Percentiles rank a stretch among this genome's conserved stretches.
These are phyloP conservation scores for Tadarida brasiliensis DNA, from an alignment of 2,797 vertebrate genomes.

Conservation along the genomic window DNA sequence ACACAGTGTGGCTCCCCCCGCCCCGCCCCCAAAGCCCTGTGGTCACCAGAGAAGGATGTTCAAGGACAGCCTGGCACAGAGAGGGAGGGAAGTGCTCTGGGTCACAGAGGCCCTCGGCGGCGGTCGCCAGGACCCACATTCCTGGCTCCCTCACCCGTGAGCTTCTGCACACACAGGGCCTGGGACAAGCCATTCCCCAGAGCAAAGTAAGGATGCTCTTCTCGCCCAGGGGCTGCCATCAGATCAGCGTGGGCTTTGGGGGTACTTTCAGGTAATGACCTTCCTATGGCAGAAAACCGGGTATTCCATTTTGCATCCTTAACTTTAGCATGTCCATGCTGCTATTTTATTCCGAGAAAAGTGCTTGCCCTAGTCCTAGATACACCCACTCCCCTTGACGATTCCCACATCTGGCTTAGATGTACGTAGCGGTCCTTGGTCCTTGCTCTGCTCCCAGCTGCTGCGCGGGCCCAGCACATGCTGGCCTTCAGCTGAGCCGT, in stretches of 20 bases:
- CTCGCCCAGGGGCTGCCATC: not conserved
- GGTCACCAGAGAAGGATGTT: not conserved
- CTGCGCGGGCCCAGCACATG: not conserved
- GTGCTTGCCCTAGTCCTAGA: not conserved
- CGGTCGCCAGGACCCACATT: not conserved
- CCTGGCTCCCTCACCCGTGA: not conserved
- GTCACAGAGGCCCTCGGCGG: not conserved
- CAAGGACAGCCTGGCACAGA: not conserved
- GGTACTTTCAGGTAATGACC: not conserved
- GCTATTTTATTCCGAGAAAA: not conserved
- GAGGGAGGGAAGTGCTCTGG: not conserved
- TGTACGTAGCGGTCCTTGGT: not conserved
- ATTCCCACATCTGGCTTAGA: conserved; percentile 24
- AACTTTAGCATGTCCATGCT: not conserved
- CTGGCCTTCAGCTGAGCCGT: not conserved
- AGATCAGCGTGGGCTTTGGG: not conserved
- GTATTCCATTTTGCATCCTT: conserved; percentile 20
- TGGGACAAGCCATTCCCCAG: not conserved
- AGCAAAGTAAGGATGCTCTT: not conserved
- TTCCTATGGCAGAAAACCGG: not conserved
- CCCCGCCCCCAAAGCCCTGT: not conserved
- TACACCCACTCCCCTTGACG: not conserved
- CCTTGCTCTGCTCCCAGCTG: not conserved
- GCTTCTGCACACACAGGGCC: not conserved
- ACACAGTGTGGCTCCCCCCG: not conserved